A percentile compares a stretch with the other conserved stretches of the same genome.
These are phyloP conservation scores for Acrobasis repandana DNA, from an alignment of 2,888 invertebrate species.

Conservation along the genomic window DNA sequence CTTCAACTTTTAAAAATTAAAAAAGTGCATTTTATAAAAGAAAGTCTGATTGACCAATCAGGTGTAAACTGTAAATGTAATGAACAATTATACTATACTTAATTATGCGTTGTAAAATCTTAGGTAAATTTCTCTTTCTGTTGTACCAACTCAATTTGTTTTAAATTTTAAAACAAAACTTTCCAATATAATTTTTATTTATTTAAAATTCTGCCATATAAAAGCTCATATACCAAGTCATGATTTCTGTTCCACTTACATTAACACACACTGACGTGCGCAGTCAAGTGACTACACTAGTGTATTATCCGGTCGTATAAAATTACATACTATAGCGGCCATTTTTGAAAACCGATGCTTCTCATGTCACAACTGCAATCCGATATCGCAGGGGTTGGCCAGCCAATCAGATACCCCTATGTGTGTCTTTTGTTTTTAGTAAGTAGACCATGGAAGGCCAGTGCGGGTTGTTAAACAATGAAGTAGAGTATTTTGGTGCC, in stretches of 20 bases:
- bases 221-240: too few relatives aligned
- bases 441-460: constrained; percentile 12
- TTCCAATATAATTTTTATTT: too few relatives aligned
- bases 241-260: not conserved
- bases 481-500: not conserved
- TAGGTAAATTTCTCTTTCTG: too few relatives aligned
- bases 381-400: constrained; percentile 17
- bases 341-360: constrained; percentile 21
- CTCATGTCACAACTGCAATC: constrained; percentile 18
- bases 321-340: constrained; percentile 16
- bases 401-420: constrained; percentile 20
- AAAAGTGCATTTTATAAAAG: too few relatives aligned
- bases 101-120: too few relatives aligned
- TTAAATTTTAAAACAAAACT: too few relatives aligned
- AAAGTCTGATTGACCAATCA: too few relatives aligned
- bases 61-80: too few relatives aligned
- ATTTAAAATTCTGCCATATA: too few relatives aligned
- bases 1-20: too few relatives aligned
- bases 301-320: constrained; percentile 6
- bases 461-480: constrained; percentile 5
- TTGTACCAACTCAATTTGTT: too few relatives aligned
- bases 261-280: constrained; percentile 3
- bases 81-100: too few relatives aligned
- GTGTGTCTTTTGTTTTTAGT: constrained; percentile 13
- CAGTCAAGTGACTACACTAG: constrained; percentile 14